phyloP scores from a whole-genome alignment of 2,888 invertebrate species.

The Antheraea yamamai region DNA sequence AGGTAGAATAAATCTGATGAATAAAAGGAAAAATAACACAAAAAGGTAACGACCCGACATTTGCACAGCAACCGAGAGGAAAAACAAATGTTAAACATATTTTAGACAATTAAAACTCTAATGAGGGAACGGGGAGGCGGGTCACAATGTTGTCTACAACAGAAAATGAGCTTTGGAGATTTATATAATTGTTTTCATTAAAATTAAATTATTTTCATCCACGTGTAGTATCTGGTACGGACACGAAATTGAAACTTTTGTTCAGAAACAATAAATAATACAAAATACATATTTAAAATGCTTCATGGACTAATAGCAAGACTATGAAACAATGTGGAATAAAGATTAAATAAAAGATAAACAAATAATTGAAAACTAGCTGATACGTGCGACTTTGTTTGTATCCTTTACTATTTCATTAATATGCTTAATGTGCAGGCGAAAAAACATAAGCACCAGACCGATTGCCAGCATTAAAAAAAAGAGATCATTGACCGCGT shows the following conservation, averaged over 20 bases:
- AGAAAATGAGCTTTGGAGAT: conserved; percentile 20
- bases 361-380: too few relatives aligned
- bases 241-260: not conserved
- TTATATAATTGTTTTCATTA: conserved; percentile 9
- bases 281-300: not conserved
- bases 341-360: too few relatives aligned
- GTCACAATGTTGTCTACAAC: conserved; percentile 21
- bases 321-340: too few relatives aligned
- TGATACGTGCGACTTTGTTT: too few relatives aligned
- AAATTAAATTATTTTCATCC: not conserved
- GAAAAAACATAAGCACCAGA: too few relatives aligned
- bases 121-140: conserved; percentile 20
- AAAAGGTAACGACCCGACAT: conserved; percentile 17
- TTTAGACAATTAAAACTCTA: conserved; percentile 28
- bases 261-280: not conserved
- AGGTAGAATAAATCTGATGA: not conserved
- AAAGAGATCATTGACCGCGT: too few relatives aligned
- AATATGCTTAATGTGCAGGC: too few relatives aligned
- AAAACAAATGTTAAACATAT: conserved; percentile 29
- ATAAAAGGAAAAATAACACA: not conserved
- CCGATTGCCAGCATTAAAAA: too few relatives aligned
- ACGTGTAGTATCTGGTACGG: not conserved
- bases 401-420: too few relatives aligned
- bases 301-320: too few relatives aligned
- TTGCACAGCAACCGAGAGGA: conserved; percentile 16